phyloP scores from a whole-genome alignment of 2,797 vertebrate species.

The Avahi laniger region DNA sequence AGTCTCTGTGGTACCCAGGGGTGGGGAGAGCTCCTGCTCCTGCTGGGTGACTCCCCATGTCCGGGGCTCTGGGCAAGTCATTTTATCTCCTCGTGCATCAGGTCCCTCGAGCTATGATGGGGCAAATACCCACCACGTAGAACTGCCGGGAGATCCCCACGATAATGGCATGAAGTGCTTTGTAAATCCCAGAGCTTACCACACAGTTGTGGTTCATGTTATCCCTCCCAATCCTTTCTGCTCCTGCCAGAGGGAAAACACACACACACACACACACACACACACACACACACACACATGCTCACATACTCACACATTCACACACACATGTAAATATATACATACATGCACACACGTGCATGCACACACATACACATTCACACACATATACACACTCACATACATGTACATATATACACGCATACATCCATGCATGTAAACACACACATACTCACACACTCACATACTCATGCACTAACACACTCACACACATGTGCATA shows the following conservation, averaged over 20 bases:
- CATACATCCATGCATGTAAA: neutral
- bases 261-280: neutral
- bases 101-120: neutral
- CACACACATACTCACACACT: too few species aligned
- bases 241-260: neutral
- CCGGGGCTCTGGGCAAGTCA: neutral
- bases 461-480: too few species aligned
- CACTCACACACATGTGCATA: neutral
- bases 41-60: accelerated
- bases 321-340: too few species aligned
- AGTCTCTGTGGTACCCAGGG: accelerated
- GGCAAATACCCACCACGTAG: neutral
- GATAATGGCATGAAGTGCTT: accelerated
- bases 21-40: neutral
- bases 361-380: too few species aligned
- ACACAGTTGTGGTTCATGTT: too few species aligned
- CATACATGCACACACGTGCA: neutral
- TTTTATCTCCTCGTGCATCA: accelerated
- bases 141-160: accelerated
- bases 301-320: neutral
- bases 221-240: neutral
- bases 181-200: neutral
- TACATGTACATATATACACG: neutral
- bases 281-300: neutral
- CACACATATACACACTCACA: too few species aligned